Conservation (phyloP, 2,888 invertebrate genomes). For the Cyclophora albipunctata region DNA sequence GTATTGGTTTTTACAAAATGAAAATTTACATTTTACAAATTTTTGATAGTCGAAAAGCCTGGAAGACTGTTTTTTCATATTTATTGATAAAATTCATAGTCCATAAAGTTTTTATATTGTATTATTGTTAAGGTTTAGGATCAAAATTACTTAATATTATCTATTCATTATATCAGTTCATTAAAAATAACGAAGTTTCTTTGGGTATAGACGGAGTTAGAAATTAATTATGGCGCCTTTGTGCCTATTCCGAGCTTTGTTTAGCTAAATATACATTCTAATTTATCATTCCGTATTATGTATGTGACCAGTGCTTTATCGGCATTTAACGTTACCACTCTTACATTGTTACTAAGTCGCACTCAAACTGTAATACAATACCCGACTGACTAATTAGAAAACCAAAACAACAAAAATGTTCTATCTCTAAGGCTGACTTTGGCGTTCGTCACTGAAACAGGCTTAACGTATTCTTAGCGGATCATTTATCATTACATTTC, state of each 20-base stretch:
- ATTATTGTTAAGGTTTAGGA: conserved; percentile 62
- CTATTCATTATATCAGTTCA: conserved; percentile 12
- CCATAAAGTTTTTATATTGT: conserved; percentile 68
- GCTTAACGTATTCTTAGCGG: conserved; percentile 29
- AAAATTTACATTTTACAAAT: conserved; percentile 72
- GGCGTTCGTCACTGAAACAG: conserved; percentile 54
- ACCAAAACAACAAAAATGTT: too few species aligned
- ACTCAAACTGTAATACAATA: too few species aligned
- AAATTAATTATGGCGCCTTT: not conserved
- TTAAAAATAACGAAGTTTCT: conserved; percentile 1
- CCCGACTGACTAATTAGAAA: too few species aligned
- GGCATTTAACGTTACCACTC: not conserved
- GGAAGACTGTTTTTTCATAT: conserved; percentile 72
- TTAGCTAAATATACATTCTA: conserved; percentile 4
- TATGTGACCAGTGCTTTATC: not conserved
- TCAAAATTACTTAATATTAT: conserved; percentile 40
- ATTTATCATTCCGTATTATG: conserved; percentile 1
- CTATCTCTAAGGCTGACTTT: too few species aligned
- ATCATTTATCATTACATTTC: conserved; percentile 24
- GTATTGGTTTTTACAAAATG: conserved; percentile 54
- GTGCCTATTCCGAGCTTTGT: conserved; percentile 9
- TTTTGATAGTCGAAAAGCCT: conserved; percentile 66
- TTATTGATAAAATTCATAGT: conserved; percentile 58
- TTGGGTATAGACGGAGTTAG: too few species aligned
- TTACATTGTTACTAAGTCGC: too few species aligned